Evolutionary conservation across 2,113 vertebrate genomes (phyloP), one percentile per base, ranked within the genome.

Genomic region (Sapayoa aenigma): DNA sequence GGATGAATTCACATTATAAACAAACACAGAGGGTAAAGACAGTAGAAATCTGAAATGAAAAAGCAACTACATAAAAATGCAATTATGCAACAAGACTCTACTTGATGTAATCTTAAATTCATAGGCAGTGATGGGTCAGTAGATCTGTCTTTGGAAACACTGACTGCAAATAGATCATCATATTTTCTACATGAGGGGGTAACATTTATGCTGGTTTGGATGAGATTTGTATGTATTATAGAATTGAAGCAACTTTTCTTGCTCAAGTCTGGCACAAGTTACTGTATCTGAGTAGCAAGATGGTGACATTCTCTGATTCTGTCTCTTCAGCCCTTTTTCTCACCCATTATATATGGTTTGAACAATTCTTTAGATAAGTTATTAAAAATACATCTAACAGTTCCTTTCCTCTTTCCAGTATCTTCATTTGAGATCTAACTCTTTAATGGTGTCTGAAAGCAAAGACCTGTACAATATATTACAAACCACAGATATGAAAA

Each of bases 341-440:
- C 77, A 82, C 53, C 67, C 90, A 60, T 78, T 84, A 60, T 30
- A 81, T 52, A 33, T 11, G 42, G 73, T 86, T 71, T 9, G 3
- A 94, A 55, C 30, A 78, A 80, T 62, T 68, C 47, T 91, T 87
- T 81, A 81, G 81, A 41, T 58, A 88, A 78, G 24, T 72, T 85
- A 81, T 86, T 89, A 94, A 87, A 89, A 78, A 75, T 60, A 71
- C 87, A 94, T 68, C 14, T 55, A 96, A 89, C 52, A 65, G 52
- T 88, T 89, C 37, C 66, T 31, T 88, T 80, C 55, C 27, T 90
- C 19, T 73, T 87, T 18, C 27, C 41, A 17, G 6, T 73, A 68
- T 88, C 89, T 83, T 88, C 49, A 60, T 44, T 87, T 89, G 52
- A 59, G 60, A 89, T 84, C 79, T 76, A 80, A 73, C 59, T 66